Evolutionary conservation across 2,888 invertebrate genomes (phyloP).

Genomic region (Archaeoteleia sp.): DNA sequence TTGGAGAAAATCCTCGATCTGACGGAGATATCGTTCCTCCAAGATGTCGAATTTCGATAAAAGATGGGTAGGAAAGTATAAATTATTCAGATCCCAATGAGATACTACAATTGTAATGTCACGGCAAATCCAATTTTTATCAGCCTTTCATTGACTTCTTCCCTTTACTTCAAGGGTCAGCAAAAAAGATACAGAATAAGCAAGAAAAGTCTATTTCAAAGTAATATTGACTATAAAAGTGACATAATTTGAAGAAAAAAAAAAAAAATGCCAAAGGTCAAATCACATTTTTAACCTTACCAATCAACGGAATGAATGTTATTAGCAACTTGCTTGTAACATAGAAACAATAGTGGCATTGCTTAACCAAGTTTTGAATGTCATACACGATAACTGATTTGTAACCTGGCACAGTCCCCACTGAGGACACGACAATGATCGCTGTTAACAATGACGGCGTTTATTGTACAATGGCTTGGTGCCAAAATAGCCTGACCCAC

Average conservation of each 20-base stretch:
- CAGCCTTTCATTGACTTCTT: not conserved
- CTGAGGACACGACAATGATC: slow-evolving; percentile 42
- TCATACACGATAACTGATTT: slow-evolving; percentile 44
- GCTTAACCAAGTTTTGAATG: slow-evolving; percentile 11
- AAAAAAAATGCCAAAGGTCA: too few species aligned
- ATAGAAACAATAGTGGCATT: slow-evolving; percentile 20
- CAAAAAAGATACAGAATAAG: not conserved
- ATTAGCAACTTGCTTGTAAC: slow-evolving; percentile 28
- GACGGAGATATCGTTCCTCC: slow-evolving; percentile 16
- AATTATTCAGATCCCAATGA: slow-evolving; percentile 19
- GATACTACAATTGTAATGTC: slow-evolving; percentile 30
- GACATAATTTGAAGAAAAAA: too few species aligned
- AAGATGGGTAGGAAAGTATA: slow-evolving; percentile 15
- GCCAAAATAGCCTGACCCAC: slow-evolving; percentile 30
- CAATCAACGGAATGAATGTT: too few species aligned
- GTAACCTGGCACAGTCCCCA: slow-evolving; percentile 32
- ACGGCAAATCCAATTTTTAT: slow-evolving; percentile 26
- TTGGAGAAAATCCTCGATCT: slow-evolving; percentile 22
- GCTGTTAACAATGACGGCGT: slow-evolving; percentile 44
- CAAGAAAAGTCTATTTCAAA: not conserved
- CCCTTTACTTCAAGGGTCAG: not conserved
- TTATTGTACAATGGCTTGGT: slow-evolving; percentile 34
- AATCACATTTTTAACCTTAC: too few species aligned
- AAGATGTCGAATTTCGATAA: slow-evolving; percentile 25
- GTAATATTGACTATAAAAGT: slow-evolving; percentile 3